A percentile compares a stretch with the other conserved stretches of the same genome.
Conservation (phyloP, 2,113 vertebrate genomes). For the Geothlypis trichas region DNA sequence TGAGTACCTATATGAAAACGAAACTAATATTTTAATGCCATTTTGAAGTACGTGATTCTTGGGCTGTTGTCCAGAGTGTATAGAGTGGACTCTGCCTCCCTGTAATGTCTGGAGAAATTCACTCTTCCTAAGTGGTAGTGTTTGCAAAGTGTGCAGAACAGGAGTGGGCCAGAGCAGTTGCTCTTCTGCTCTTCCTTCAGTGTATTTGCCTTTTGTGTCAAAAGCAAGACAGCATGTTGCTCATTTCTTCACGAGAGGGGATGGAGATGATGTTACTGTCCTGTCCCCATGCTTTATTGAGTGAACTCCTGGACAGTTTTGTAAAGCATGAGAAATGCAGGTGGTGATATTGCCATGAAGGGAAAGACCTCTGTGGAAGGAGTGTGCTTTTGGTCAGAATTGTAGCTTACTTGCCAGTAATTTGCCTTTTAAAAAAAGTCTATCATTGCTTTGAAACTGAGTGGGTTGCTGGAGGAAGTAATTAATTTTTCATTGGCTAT, state of each 20-base stretch:
- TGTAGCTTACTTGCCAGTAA: neutral
- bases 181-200: neutral
- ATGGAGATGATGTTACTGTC: neutral
- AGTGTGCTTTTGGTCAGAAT: neutral
- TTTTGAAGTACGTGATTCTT: neutral
- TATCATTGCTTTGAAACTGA: neutral
- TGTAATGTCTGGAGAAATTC: neutral
- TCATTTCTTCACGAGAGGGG: neutral
- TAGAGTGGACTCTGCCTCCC: neutral
- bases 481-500: neutral
- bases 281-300: neutral
- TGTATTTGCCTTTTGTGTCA: neutral
- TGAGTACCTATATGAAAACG: neutral
- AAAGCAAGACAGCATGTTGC: neutral
- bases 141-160: neutral
- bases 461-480: neutral
- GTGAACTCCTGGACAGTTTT: neutral
- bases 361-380: neutral
- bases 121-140: neutral
- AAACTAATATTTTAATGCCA: neutral
- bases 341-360: neutral
- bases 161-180: neutral
- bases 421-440: neutral
- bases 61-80: neutral
- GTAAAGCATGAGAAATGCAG: neutral